Evolutionary conservation across 2,113 vertebrate species (phyloP).

Genomic region (Rafetus swinhoei): DNA sequence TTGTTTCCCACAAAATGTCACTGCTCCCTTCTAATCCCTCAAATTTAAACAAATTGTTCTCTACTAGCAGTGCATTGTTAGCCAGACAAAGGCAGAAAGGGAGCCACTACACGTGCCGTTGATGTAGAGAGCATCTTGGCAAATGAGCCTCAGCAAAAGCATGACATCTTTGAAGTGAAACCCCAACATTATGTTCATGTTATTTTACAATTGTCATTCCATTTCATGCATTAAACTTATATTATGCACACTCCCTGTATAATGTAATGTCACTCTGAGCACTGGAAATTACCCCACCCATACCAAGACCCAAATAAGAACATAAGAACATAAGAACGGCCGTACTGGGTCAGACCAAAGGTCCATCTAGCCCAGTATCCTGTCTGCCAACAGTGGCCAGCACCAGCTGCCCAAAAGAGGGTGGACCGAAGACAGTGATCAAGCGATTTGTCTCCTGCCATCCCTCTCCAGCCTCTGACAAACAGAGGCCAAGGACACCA

Average conservation of each 20-base stretch:
- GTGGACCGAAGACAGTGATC: no score
- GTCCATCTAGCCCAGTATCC: no score
- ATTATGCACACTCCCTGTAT: not conserved
- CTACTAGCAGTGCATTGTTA: not conserved
- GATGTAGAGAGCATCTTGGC: not conserved
- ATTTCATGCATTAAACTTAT: not conserved
- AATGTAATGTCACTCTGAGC: not conserved
- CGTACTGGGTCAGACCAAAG: no score
- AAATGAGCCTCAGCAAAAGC: not conserved
- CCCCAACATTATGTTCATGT: not conserved
- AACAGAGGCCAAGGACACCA: no score
- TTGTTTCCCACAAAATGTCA: not conserved
- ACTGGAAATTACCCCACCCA: not conserved
- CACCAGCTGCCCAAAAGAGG: no score
- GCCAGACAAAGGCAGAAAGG: accelerated
- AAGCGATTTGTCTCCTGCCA: no score
- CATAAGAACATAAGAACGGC: no score
- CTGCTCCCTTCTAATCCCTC: not conserved
- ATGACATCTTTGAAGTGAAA: not conserved
- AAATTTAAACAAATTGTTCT: not conserved
- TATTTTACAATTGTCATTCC: not conserved
- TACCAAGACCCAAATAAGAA: not conserved
- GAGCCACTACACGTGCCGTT: not conserved
- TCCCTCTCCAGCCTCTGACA: no score
- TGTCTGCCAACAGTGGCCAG: no score